phyloP scores from a whole-genome alignment of 2,797 vertebrate species.

The Oreortyx pictus region DNA sequence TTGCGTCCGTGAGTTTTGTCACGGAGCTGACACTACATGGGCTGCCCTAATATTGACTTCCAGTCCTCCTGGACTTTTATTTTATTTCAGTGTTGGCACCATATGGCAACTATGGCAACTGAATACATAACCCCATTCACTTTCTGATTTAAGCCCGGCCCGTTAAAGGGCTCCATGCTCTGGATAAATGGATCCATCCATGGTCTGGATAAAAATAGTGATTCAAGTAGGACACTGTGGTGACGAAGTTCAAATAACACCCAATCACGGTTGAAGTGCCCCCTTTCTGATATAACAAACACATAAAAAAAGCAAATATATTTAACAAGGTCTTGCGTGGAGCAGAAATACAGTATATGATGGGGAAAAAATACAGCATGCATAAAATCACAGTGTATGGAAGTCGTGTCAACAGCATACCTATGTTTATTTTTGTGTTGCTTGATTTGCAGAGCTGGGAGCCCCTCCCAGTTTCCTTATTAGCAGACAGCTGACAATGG shows the following conservation, averaged over 20 bases:
- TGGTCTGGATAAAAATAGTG: neutral
- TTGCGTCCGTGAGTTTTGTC: neutral
- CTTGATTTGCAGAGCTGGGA: neutral
- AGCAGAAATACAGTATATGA: neutral
- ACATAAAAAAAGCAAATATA: neutral
- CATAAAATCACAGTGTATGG: neutral
- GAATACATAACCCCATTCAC: slow-evolving; percentile 73
- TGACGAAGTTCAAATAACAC: slow-evolving; percentile 8
- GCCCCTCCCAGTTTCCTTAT: neutral
- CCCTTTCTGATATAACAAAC: neutral
- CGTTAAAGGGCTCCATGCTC: slow-evolving; percentile 38
- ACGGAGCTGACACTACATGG: neutral
- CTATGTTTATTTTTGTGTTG: neutral
- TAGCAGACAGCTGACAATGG: neutral
- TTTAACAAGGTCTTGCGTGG: neutral
- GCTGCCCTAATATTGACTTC: slow-evolving; percentile 54
- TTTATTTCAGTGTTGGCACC: slow-evolving; percentile 72
- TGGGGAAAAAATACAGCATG: neutral
- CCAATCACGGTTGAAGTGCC: neutral
- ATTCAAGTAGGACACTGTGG: neutral
- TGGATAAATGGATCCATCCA: neutral
- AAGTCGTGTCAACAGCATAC: neutral
- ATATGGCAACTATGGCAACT: slow-evolving; percentile 76
- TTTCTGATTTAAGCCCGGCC: slow-evolving; percentile 37
- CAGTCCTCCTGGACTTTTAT: slow-evolving; percentile 49